Base-by-base conservation (phyloP, 2,888 invertebrate genomes). In the Ophioninae sp. region DNA sequence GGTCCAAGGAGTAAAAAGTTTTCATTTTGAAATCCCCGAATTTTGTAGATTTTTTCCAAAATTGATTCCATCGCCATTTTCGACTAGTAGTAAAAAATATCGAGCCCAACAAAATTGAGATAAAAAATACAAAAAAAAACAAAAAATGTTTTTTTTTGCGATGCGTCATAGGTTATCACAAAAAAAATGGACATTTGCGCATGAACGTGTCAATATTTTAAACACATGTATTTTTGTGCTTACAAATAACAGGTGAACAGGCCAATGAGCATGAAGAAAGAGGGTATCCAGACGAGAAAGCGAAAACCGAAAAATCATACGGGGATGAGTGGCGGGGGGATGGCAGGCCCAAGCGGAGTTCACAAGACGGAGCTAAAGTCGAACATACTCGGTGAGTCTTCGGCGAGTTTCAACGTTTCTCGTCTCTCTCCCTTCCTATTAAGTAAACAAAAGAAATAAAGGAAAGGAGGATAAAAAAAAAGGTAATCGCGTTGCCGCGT, bases 231-330 rank as follows among this genome's bases (percentile, higher is more conserved):
- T 51, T 64, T 75, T 65, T 65, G 13, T 65, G 37, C 59, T 59
- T 22, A 2, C 2, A 41, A 61, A 41, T 20, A 51, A 86, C 94
- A 98, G 98, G 97, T 98, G 83, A 97, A 97, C 93, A 96, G 99
- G 87, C 99, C 99, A 76, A 94, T 98, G 88, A 98, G 98, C 89
- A 99, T 99, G 99, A 99, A 99, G 94, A 99, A 99, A 93, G 99
- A 99, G 88, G 98, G 98, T 68, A 99, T 99, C 91, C 99, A 99
- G 94, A 99, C 98, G 75, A 95, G 99, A 86, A 99, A 99, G 93
- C 95, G 99, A 85, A 99, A 99, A 92, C 97, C 97, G 65, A 97
- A 97, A 93, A 95, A 93, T 88, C 92, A 92, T 44, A 85, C 91
- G 7, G 89, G 85, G 6, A 89, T 92, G 64, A 85, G 89, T 23